Percentiles rank a stretch among this genome's conserved stretches.
Evolutionary conservation across 2,797 vertebrate genomes (phyloP).

Genomic region (Halcyon chelicuti): DNA sequence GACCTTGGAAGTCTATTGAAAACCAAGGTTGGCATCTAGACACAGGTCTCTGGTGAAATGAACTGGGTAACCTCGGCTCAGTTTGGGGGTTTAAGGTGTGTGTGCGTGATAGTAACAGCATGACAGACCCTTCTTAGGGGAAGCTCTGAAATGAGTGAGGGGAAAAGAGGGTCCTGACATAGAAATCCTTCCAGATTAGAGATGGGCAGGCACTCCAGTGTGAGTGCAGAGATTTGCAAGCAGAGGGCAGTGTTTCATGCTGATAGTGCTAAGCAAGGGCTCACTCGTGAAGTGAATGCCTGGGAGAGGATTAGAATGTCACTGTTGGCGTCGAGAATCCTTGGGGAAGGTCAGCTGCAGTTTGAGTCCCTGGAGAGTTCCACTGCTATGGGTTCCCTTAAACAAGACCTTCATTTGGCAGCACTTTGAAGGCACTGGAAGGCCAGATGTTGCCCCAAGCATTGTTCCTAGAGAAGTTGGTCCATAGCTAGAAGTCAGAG

Average conservation of each 20-base stretch:
- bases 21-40: not conserved
- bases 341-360: slow-evolving; percentile 41
- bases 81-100: not conserved
- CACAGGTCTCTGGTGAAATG: slow-evolving; percentile 24
- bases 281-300: not conserved
- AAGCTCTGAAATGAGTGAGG: not conserved
- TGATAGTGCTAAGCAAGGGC: slow-evolving; percentile 25
- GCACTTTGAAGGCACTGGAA: slow-evolving; percentile 22
- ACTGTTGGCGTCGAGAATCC: not conserved
- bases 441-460: not conserved
- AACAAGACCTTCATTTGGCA: slow-evolving; percentile 27
- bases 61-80: slow-evolving; percentile 30
- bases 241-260: slow-evolving; percentile 41
- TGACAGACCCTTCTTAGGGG: not conserved
- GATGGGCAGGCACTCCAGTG: not conserved
- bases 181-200: slow-evolving; percentile 16
- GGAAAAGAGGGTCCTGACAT: not conserved
- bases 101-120: slow-evolving; percentile 9
- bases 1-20: not conserved
- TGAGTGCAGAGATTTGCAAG: not conserved
- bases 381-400: slow-evolving; percentile 22
- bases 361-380: slow-evolving; percentile 49
- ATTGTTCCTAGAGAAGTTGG: slow-evolving; percentile 17
- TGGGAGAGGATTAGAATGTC: not conserved
- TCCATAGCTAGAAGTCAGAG: slow-evolving; percentile 29